These are phyloP conservation scores for Pedionomus torquatus DNA, from an alignment of 2,113 vertebrate species.

Conservation along the genomic window DNA sequence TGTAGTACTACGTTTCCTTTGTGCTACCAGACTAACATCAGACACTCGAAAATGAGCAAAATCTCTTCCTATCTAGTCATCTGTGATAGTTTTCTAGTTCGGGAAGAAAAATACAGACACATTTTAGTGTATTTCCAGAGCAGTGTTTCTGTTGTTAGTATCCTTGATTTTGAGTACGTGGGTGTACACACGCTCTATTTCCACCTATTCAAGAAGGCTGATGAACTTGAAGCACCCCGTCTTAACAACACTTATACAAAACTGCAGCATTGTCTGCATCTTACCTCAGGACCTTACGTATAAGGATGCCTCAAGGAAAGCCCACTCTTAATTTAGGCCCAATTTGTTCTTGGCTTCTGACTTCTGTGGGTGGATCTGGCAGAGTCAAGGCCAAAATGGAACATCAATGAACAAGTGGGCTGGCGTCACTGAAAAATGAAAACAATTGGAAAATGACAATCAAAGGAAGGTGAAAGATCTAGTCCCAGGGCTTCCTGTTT, in stretches of 20 bases:
- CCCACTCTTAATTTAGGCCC: not conserved
- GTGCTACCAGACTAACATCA: not conserved
- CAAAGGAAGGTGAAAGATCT: slow-evolving; percentile 81
- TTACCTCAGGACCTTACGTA: not conserved
- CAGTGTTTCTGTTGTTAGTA: not conserved
- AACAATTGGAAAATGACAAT: slow-evolving; percentile 76
- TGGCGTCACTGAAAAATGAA: slow-evolving; percentile 47
- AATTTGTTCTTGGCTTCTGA: slow-evolving; percentile 4
- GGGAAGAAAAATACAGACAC: not conserved
- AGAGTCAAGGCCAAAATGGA: not conserved
- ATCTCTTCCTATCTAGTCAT: not conserved
- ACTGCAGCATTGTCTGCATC: not conserved
- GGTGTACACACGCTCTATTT: not conserved
- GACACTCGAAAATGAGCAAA: not conserved
- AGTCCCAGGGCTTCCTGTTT: slow-evolving; percentile 76
- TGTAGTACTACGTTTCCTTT: not conserved
- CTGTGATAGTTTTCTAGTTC: not conserved
- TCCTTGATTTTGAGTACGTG: not conserved
- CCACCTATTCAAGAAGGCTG: not conserved
- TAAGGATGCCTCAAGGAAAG: not conserved
- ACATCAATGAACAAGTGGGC: slow-evolving; percentile 15
- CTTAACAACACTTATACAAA: not conserved
- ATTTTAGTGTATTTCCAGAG: not conserved
- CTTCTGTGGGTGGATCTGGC: slow-evolving; percentile 19
- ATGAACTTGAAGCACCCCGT: not conserved